Conservation (phyloP, 1,140 invertebrate species). For the Nasonia longicornis region DNA sequence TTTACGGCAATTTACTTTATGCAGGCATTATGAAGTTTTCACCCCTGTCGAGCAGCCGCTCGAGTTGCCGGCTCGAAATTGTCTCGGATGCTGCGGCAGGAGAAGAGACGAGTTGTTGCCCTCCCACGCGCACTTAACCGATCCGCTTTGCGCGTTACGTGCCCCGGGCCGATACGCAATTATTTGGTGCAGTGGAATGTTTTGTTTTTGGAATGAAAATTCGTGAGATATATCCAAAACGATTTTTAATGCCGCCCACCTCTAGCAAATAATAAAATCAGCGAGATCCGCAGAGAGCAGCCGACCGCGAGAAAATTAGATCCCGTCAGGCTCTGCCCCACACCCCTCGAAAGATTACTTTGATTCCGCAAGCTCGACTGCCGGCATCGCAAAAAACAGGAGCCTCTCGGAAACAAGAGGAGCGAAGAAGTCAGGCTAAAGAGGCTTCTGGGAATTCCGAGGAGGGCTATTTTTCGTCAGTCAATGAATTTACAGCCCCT, state of each 20-base stretch:
- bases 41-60: background rate
- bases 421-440: conserved; percentile 35
- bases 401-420: background rate
- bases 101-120: conserved; percentile 4
- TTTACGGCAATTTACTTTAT: conserved; percentile 66
- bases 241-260: background rate
- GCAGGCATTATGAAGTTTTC: conserved; percentile 62
- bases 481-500: conserved; percentile 69
- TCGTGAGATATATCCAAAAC: background rate
- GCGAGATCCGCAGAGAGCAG: background rate
- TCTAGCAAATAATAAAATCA: background rate
- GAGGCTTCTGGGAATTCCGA: conserved; percentile 47
- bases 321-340: conserved; percentile 7
- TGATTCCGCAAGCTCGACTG: conserved; percentile 25
- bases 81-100: background rate
- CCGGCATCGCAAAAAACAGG: conserved; percentile 7
- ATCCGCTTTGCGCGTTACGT: background rate
- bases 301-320: conserved; percentile 31
- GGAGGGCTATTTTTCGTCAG: conserved; percentile 62
- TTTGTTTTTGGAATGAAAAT: background rate
- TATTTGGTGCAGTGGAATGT: background rate
- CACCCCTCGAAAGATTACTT: conserved; percentile 40
- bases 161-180: background rate
- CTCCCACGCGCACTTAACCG: conserved; percentile 12
- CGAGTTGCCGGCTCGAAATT: background rate